phyloP scores from a whole-genome alignment of 2,113 vertebrate genomes.

The Opisthocomus hoazin region DNA sequence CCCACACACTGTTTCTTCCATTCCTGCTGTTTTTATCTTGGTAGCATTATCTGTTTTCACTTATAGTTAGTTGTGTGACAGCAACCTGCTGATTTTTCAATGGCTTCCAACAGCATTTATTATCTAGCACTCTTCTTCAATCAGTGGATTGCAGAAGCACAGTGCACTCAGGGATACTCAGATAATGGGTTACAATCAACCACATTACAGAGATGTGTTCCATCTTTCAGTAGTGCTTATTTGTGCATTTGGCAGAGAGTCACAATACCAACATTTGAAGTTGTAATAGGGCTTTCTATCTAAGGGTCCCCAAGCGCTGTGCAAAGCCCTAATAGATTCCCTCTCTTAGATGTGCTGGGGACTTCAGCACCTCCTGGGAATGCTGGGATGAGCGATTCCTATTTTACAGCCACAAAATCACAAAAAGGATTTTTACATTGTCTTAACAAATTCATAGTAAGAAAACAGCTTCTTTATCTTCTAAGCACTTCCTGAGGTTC shows the following conservation, averaged over 20 bases:
- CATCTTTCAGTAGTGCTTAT: not conserved
- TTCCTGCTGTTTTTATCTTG: not conserved
- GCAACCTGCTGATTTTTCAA: constrained; percentile 25
- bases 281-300: not conserved
- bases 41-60: constrained; percentile 4
- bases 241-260: not conserved
- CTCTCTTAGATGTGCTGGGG: not conserved
- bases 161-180: not conserved
- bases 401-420: not conserved
- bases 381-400: not conserved
- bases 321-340: not conserved
- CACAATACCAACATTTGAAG: not conserved
- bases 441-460: not conserved
- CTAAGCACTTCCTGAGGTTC: not conserved
- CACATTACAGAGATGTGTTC: not conserved
- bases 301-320: not conserved
- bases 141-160: not conserved
- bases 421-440: not conserved
- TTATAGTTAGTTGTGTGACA: not conserved
- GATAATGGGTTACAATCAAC: constrained; percentile 12
- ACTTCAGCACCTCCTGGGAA: not conserved
- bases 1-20: not conserved
- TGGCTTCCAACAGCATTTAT: constrained; percentile 19
- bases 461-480: not conserved
- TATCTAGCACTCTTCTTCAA: constrained; percentile 22